Conservation (phyloP, 2,888 invertebrate genomes). For the Altica lythri region DNA sequence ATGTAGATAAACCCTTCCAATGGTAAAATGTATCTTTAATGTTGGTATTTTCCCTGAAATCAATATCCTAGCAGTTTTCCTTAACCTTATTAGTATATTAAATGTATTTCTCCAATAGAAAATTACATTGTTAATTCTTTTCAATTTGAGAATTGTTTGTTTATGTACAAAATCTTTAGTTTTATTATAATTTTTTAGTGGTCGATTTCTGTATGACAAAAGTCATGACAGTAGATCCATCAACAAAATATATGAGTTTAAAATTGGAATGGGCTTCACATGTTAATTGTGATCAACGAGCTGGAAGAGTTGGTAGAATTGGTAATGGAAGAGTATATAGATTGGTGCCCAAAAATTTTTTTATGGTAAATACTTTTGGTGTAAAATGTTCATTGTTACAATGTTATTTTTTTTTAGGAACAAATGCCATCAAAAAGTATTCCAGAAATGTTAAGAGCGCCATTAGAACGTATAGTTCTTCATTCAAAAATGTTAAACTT, state of each 20-base stretch:
- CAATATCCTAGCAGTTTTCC: too few species aligned
- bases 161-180: background rate
- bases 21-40: too few species aligned
- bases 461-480: conserved; percentile 79
- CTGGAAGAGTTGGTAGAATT: conserved; percentile 89
- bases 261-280: conserved; percentile 87
- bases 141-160: too few species aligned
- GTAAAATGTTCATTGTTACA: background rate
- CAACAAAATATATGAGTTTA: conserved; percentile 79
- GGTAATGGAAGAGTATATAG: conserved; percentile 85
- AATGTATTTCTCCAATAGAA: too few species aligned
- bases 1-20: too few species aligned
- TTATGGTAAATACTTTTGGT: conserved; percentile 57
- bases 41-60: too few species aligned
- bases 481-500: conserved; percentile 81
- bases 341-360: conserved; percentile 71
- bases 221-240: conserved; percentile 72
- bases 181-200: conserved; percentile 66
- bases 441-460: conserved; percentile 82
- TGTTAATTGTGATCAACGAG: conserved; percentile 85
- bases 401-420: conserved; percentile 50
- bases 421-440: conserved; percentile 61
- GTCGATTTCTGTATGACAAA: conserved; percentile 95
- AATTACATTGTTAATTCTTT: too few species aligned
- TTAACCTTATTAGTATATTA: too few species aligned